Evolutionary conservation across 2,113 vertebrate genomes (phyloP).

Genomic region (Corvus hawaiiensis): DNA sequence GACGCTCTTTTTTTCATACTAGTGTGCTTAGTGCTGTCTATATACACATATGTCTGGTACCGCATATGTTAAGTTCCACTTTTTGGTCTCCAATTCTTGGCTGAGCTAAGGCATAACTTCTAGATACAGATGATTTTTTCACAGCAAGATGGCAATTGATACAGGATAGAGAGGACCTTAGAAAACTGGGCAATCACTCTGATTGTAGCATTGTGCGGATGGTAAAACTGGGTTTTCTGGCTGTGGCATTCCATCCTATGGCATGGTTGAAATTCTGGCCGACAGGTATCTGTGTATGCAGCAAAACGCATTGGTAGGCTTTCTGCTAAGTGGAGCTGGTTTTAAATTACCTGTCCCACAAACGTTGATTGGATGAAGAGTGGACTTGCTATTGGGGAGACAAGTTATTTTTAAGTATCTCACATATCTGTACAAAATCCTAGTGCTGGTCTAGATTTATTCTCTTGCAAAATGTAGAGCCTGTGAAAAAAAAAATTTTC

Average conservation of each 20-base stretch:
- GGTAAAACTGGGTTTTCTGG: neutral
- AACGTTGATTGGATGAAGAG: neutral
- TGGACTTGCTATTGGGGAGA: neutral
- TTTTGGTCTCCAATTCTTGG: neutral
- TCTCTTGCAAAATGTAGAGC: neutral
- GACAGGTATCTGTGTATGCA: neutral
- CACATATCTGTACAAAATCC: neutral
- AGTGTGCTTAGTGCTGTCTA: neutral
- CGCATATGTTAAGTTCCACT: neutral
- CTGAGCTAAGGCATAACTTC: neutral
- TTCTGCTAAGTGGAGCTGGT: neutral
- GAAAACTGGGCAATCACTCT: neutral
- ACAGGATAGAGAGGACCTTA: neutral
- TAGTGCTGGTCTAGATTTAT: neutral
- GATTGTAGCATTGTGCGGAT: neutral
- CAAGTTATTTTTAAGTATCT: neutral
- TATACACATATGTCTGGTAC: fast-evolving
- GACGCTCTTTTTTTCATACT: neutral
- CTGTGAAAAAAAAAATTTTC: neutral
- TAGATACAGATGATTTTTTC: neutral
- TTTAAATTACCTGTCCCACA: neutral
- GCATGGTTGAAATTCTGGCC: neutral
- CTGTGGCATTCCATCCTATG: neutral
- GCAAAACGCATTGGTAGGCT: neutral
- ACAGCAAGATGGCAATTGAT: neutral